Evolutionary conservation across 2,888 invertebrate genomes (phyloP).

Genomic region (Antheraea assamensis): DNA sequence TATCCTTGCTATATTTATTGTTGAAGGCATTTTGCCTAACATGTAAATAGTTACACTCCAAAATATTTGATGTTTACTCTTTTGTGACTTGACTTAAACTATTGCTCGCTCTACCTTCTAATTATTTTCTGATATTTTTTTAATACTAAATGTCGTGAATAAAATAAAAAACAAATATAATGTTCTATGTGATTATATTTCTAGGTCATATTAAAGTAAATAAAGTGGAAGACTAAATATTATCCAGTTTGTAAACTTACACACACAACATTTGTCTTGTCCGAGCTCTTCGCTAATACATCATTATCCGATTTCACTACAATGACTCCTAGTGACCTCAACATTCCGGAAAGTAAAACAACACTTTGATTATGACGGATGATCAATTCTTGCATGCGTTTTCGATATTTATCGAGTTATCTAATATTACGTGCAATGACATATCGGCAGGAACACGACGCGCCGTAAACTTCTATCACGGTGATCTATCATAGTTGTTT

Average conservation of each 20-base stretch:
- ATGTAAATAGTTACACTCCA: too few relatives aligned
- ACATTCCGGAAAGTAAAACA: constrained; percentile 29
- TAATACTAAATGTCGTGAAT: too few relatives aligned
- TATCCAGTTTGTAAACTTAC: constrained; percentile 10
- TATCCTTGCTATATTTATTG: neutral
- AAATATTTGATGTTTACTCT: too few relatives aligned
- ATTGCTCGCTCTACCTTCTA: too few relatives aligned
- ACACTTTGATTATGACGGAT: constrained; percentile 44
- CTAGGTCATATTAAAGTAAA: neutral
- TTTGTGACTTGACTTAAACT: too few relatives aligned
- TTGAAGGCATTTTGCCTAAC: too few relatives aligned
- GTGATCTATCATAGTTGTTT: constrained; percentile 42
- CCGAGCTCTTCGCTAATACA: neutral
- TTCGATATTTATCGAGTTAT: constrained; percentile 27
- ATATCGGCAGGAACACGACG: constrained; percentile 42
- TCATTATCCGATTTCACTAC: constrained; percentile 26
- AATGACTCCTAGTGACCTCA: constrained; percentile 38
- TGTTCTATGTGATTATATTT: neutral
- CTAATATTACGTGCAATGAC: constrained; percentile 40
- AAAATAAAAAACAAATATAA: too few relatives aligned
- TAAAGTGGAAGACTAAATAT: neutral
- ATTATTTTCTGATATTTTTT: too few relatives aligned
- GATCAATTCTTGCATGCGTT: constrained; percentile 26
- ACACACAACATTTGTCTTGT: constrained; percentile 13
- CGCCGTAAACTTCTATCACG: constrained; percentile 34